Percentiles rank a stretch among this genome's conserved stretches.
Conservation (phyloP, 1,140 invertebrate species). For the Drosophila elegans region DNA sequence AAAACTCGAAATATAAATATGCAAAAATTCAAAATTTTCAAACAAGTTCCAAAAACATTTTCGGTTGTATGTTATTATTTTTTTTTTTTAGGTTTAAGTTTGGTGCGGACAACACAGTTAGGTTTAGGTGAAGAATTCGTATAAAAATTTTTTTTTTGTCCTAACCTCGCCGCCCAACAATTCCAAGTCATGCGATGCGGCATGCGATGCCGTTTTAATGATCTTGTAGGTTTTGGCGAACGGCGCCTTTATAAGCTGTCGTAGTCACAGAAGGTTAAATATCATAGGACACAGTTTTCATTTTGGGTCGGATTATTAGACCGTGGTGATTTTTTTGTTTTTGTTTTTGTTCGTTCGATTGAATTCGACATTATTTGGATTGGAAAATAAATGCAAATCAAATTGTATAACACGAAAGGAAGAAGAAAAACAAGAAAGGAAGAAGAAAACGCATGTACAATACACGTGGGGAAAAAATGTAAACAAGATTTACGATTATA, state of each 20-base stretch:
- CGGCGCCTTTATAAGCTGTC: constrained; percentile 96
- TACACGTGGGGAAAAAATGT: constrained; percentile 61
- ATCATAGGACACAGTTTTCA: constrained; percentile 47
- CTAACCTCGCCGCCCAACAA: constrained; percentile 86
- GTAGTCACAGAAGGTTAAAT: constrained; percentile 53
- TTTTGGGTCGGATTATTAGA: constrained; percentile 5
- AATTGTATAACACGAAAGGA: constrained; percentile 49
- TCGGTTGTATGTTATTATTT: constrained; percentile 31
- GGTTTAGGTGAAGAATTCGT: constrained; percentile 73
- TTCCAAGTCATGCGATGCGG: constrained; percentile 92
- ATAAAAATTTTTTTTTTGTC: constrained; percentile 69
- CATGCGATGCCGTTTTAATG: constrained; percentile 91
- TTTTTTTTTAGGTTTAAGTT: constrained; percentile 40
- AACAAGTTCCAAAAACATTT: constrained; percentile 61
- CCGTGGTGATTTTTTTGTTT: constrained; percentile 13
- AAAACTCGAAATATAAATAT: constrained; percentile 33
- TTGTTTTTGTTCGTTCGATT: constrained; percentile 8
- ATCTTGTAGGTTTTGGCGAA: constrained; percentile 98
- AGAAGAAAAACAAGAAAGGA: constrained; percentile 58
- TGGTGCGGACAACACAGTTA: constrained; percentile 70
- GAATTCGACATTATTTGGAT: constrained; percentile 28
- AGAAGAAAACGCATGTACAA: constrained; percentile 69
- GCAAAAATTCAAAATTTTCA: constrained; percentile 67
- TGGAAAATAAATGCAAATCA: constrained; percentile 64
- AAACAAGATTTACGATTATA: constrained; percentile 60